Percentiles rank a stretch among this genome's conserved stretches.
phyloP scores from a whole-genome alignment of 2,888 invertebrate genomes.

The Willowsia nigromaculata region DNA sequence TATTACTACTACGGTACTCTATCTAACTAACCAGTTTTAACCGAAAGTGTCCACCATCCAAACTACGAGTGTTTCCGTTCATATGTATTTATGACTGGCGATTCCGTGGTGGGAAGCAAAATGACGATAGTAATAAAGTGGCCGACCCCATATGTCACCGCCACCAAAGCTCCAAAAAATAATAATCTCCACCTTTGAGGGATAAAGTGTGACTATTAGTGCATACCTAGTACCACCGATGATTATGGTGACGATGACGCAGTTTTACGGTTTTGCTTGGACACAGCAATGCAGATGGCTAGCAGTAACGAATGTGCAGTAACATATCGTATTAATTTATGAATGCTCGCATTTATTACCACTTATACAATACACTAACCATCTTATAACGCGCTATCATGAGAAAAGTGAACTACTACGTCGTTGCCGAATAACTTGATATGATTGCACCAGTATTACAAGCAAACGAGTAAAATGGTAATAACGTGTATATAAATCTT shows the following conservation, averaged over 20 bases:
- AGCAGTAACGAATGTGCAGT: not conserved
- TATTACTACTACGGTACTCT: conserved; percentile 3
- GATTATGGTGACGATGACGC: conserved; percentile 14
- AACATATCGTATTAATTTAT: conserved; percentile 48
- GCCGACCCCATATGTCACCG: conserved; percentile 61
- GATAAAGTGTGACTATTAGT: conserved; percentile 26
- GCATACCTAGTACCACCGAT: no score
- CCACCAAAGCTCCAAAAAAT: conserved; percentile 11
- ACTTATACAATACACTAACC: conserved; percentile 19
- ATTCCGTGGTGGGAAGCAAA: conserved; percentile 43
- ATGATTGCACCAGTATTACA: not conserved
- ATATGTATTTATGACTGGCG: conserved; percentile 19
- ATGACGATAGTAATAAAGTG: conserved; percentile 54
- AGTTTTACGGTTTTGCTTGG: not conserved
- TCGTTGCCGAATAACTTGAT: not conserved
- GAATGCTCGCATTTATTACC: conserved; percentile 48
- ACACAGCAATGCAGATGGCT: not conserved
- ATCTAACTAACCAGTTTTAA: conserved; percentile 14
- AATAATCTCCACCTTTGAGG: conserved; percentile 35
- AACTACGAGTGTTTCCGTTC: conserved; percentile 31
- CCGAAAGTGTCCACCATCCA: conserved; percentile 31
- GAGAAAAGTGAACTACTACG: conserved; percentile 12
- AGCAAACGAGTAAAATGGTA: conserved; percentile 54
- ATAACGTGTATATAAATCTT: conserved; percentile 66
- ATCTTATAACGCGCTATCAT: conserved; percentile 7